A percentile compares a stretch with the other conserved stretches of the same genome.
Evolutionary conservation across 2,113 vertebrate species (phyloP).

Genomic region (Stictonetta naevosa): DNA sequence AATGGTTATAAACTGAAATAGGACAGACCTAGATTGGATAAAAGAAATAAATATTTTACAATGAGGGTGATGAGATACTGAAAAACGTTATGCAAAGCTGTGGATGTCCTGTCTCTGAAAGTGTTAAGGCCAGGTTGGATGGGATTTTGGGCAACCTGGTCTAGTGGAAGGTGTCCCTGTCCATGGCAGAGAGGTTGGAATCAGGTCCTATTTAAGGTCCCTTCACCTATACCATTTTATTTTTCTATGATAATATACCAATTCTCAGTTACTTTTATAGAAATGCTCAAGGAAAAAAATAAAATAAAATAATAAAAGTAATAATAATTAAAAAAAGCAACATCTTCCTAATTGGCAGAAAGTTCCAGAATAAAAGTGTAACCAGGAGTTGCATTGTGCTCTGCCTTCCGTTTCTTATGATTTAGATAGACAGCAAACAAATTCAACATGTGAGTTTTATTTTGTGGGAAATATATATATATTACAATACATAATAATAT

Average conservation of each 20-base stretch:
- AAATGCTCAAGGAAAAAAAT: background rate
- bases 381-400: background rate
- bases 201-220: background rate
- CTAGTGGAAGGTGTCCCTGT: background rate
- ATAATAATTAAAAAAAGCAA: background rate
- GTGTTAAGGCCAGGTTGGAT: background rate
- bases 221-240: background rate
- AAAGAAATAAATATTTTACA: background rate
- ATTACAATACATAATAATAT: too few species aligned
- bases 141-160: background rate
- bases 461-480: background rate
- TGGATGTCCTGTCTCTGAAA: background rate
- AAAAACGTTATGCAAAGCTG: background rate
- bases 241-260: background rate
- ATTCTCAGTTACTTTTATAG: background rate
- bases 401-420: background rate
- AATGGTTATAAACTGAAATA: background rate
- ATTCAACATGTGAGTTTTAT: accelerated
- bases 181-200: background rate
- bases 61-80: background rate
- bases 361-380: background rate
- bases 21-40: background rate
- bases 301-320: too few species aligned
- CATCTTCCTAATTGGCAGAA: background rate
- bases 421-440: background rate